Percentiles rank a stretch among this genome's conserved stretches.
Evolutionary conservation across 2,888 invertebrate species (phyloP).

Genomic region (Adelognathus sp.): DNA sequence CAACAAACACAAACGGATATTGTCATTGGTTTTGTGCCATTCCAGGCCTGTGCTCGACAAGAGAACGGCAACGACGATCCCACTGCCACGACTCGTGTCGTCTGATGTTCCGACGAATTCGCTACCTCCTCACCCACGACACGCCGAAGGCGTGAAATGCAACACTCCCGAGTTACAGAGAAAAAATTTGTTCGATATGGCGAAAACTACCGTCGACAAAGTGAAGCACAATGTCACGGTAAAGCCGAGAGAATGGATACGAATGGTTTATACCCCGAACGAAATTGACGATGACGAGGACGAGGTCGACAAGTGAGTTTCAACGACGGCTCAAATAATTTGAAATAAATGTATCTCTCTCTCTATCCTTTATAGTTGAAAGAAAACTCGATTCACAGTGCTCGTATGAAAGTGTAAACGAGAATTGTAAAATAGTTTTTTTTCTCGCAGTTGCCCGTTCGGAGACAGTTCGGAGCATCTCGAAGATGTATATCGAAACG

Average conservation of each 20-base stretch:
- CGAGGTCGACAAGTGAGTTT: constrained; percentile 64
- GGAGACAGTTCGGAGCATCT: constrained; percentile 62
- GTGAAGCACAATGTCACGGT: constrained; percentile 83
- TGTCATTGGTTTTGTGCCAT: not conserved
- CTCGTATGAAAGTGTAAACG: no score
- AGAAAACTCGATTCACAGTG: not conserved
- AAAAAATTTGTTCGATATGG: constrained; percentile 83
- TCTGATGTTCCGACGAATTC: constrained; percentile 82
- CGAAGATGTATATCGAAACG: constrained; percentile 62
- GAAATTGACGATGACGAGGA: constrained; percentile 68
- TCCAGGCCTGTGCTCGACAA: constrained; percentile 73
- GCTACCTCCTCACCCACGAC: constrained; percentile 80
- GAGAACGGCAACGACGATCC: constrained; percentile 52
- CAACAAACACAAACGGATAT: not conserved
- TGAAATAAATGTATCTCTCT: not conserved
- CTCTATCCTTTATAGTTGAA: not conserved
- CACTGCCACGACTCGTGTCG: constrained; percentile 72
- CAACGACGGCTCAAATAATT: not conserved
- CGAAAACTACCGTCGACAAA: constrained; percentile 79
- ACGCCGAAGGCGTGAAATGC: constrained; percentile 83
- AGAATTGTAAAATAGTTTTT: no score
- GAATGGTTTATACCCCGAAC: constrained; percentile 80
- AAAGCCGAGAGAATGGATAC: constrained; percentile 84
- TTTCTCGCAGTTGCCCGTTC: constrained; percentile 59
- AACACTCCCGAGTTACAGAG: constrained; percentile 85